Percentiles rank a stretch among this genome's conserved stretches.
phyloP scores from a whole-genome alignment of 2,113 vertebrate species.

The Coregonus clupeaformis region DNA sequence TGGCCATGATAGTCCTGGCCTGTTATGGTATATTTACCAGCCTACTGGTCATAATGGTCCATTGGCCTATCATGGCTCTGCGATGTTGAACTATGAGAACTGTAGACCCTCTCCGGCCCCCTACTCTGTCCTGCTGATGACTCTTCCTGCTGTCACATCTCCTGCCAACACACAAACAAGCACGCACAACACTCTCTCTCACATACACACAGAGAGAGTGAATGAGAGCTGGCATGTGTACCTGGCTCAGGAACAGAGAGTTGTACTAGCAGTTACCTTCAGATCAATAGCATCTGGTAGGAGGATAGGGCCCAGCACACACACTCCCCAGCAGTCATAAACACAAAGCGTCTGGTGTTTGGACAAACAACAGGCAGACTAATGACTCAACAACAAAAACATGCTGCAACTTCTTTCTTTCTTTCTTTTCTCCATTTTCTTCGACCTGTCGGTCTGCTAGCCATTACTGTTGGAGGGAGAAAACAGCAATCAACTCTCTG shows the following conservation, averaged over 20 bases:
- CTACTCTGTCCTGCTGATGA: slow-evolving; percentile 12
- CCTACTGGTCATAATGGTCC: neutral
- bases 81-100: too few species aligned
- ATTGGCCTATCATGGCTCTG: too few species aligned
- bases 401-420: neutral
- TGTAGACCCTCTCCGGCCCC: too few species aligned
- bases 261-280: too few species aligned
- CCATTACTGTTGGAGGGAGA: too few species aligned
- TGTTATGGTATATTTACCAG: too few species aligned
- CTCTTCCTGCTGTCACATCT: slow-evolving; percentile 50
- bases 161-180: neutral
- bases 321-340: neutral
- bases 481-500: too few species aligned
- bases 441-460: neutral
- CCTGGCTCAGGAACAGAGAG: too few species aligned
- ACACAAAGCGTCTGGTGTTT: neutral
- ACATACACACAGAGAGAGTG: too few species aligned
- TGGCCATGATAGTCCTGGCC: neutral
- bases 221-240: too few species aligned
- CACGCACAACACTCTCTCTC: neutral
- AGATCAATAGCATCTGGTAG: too few species aligned
- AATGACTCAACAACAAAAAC: neutral
- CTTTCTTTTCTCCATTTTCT: neutral
- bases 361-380: neutral
- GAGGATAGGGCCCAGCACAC: neutral